phyloP scores from a whole-genome alignment of 2,888 invertebrate species.

The Drosophila maculinotata region DNA sequence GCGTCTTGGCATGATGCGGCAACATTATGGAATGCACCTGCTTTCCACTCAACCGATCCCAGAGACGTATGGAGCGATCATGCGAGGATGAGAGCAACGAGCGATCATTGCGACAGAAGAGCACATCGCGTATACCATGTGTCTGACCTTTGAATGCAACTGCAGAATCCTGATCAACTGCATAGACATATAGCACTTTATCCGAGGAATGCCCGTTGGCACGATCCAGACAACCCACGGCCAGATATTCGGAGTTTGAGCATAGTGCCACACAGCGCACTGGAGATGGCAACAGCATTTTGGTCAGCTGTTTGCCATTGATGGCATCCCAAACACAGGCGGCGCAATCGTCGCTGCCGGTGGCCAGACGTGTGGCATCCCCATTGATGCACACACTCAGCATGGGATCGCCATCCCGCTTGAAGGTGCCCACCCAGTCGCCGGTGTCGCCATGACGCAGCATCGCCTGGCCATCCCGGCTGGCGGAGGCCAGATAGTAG shows the following conservation, averaged over 20 bases:
- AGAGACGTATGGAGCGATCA: constrained; percentile 94
- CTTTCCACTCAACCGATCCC: constrained; percentile 89
- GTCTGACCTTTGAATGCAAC: constrained; percentile 88
- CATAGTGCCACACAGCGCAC: constrained; percentile 96
- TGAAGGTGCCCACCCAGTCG: constrained; percentile 98
- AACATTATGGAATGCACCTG: constrained; percentile 93
- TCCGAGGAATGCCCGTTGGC: constrained; percentile 86
- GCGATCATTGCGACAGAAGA: constrained; percentile 92
- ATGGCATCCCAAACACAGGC: constrained; percentile 97
- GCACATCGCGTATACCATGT: constrained; percentile 91
- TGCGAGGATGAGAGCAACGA: constrained; percentile 94
- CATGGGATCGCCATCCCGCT: constrained; percentile 97
- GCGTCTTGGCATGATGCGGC: constrained; percentile 91
- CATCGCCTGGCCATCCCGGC: constrained; percentile 95
- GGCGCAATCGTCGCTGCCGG: constrained; percentile 96
- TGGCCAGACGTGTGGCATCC: constrained; percentile 95
- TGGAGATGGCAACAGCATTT: constrained; percentile 90
- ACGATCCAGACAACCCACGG: constrained; percentile 96
- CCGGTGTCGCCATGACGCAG: constrained; percentile 97
- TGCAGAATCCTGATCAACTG: constrained; percentile 91
- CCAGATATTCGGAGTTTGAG: constrained; percentile 89
- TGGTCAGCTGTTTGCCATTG: constrained; percentile 93
- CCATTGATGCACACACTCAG: constrained; percentile 96
- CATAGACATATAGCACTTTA: constrained; percentile 90
- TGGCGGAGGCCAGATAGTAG: constrained; percentile 54